Evolutionary conservation across 2,113 vertebrate species (phyloP), one percentile per base, ranked within the genome.

Genomic region (Addax nasomaculatus): DNA sequence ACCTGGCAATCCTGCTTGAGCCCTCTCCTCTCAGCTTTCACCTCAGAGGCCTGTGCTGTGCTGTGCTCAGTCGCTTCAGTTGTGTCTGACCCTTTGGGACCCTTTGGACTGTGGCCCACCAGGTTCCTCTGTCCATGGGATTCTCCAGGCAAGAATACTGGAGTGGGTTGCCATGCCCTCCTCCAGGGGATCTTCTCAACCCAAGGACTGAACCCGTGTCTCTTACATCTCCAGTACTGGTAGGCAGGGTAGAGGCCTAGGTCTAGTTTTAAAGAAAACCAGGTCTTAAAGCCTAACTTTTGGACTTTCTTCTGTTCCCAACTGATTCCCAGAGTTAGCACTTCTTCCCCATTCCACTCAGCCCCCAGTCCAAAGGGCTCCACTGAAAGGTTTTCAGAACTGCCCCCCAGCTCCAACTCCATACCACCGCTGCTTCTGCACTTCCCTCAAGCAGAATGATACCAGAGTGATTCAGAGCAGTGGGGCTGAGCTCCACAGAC

Each of bases 391-490:
- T 45, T 15, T 47, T 21, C 21, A 80, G 80, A 57, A 27, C 57
- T 58, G 1, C 3, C 3, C 5, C 0, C 6, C 1, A 19, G 21
- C 5, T 39, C 19, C 4, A 13, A 29, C 6, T 64, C 55, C 9
- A 1, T 1, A 15, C n/a, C 45, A 19, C 23, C 2, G 12, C 3
- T 33, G 16, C 0, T 67, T 21, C 33, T 49, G 2, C 5, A 17
- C 45, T 73, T 58, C 6, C 29, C 55, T 60, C 19, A 33, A 78
- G 47, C 17, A 76, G 49, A 90, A 67, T 27, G 1, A 8, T 12
- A 6, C 27, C 30, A 36, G 29, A 62, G 17, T 25, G 57, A 57
- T 43, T 78, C 15, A 70, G 62, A 36, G 30, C 36, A 45, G 85
- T 21, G 85, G 4, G 43, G 16, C 25, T 16, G 10, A 81, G 9